These are phyloP conservation scores for Heteromurus nitidus DNA, from an alignment of 2,888 invertebrate species.

Conservation along the genomic window DNA sequence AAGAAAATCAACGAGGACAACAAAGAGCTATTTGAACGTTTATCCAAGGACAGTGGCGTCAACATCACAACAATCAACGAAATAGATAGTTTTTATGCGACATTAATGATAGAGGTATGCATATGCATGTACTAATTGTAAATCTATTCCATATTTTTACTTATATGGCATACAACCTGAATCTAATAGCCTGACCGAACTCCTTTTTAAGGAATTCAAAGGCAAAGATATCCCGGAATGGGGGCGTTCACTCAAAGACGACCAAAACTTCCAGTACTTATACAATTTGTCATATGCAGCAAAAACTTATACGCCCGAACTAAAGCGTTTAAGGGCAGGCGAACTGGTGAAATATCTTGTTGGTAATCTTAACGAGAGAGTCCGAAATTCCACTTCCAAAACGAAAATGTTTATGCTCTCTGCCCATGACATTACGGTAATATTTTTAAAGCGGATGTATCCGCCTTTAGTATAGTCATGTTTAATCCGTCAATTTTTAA, in stretches of 20 bases:
- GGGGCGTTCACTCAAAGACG: slow-evolving; percentile 41
- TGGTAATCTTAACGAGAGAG: slow-evolving; percentile 52
- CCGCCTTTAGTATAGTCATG: too few species aligned
- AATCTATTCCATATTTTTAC: not conserved
- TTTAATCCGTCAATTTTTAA: too few species aligned
- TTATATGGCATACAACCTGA: too few species aligned
- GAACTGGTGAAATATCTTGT: slow-evolving; percentile 43
- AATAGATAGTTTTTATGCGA: slow-evolving; percentile 59
- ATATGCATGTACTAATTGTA: not conserved
- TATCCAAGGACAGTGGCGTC: slow-evolving; percentile 52
- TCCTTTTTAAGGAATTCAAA: slow-evolving; percentile 49
- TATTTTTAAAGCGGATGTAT: not conserved
- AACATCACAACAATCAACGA: slow-evolving; percentile 58
- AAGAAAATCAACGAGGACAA: slow-evolving; percentile 61
- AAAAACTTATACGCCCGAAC: slow-evolving; percentile 52
- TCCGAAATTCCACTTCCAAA: slow-evolving; percentile 22
- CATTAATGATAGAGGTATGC: slow-evolving; percentile 57
- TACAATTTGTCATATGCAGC: slow-evolving; percentile 60
- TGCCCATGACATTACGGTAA: slow-evolving; percentile 60
- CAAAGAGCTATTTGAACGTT: slow-evolving; percentile 35
- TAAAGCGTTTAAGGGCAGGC: slow-evolving; percentile 58
- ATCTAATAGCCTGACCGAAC: too few species aligned
- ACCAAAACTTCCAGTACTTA: slow-evolving; percentile 59
- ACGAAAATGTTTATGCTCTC: slow-evolving; percentile 60
- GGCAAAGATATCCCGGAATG: slow-evolving; percentile 62